Base-by-base conservation (phyloP, 2,113 vertebrate genomes). In the Alligator sinensis region DNA sequence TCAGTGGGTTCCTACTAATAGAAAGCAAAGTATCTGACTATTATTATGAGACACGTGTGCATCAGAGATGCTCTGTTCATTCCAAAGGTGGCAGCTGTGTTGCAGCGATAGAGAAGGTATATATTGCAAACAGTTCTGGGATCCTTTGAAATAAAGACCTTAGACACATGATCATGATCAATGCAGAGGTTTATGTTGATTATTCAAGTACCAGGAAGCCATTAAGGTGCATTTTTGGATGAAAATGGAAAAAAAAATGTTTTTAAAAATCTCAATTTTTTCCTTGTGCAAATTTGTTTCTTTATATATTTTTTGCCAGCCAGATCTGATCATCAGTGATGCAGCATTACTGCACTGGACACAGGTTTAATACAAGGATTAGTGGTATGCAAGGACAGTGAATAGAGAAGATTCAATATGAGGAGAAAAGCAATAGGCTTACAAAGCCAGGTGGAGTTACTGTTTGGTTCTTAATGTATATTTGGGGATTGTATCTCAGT, bases 361-460 rank as follows among this genome's bases (percentile, higher is more conserved):
- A 78, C 21, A 21, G 47, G 55, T 62, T 74, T 86, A 64, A 47
- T 6, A 82, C 55, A 21, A 59, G 6, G 21, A 16, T 64, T 77
- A n/a, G 17, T 85, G 54, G 38, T 24, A 81, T 7, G 80, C 54
- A 93, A 60, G 92, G 72, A 72, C 28, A 82, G 64, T 62, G 78
- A 75, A 30, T 13, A 75, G 3, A 27, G 59, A 70, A 84, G 92
- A 15, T 60, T 64, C 82, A 58, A n/a, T 80, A 76, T 5, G 1
- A 1, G 82, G 61, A 64, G 78, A 87, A 18, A 27, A 87, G 16
- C 3, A 55, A 30, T 3, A 55, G n/a, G 75, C 62, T 82, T 88
- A 78, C 3, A 47, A 62, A 72, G 66, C n/a, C 5, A 64, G 47
- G 16, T 86, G 64, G 59, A 47, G 70, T 27, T 75, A 88, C 88